Conservation (phyloP, 2,113 vertebrate genomes). For the Pitta sordida region DNA sequence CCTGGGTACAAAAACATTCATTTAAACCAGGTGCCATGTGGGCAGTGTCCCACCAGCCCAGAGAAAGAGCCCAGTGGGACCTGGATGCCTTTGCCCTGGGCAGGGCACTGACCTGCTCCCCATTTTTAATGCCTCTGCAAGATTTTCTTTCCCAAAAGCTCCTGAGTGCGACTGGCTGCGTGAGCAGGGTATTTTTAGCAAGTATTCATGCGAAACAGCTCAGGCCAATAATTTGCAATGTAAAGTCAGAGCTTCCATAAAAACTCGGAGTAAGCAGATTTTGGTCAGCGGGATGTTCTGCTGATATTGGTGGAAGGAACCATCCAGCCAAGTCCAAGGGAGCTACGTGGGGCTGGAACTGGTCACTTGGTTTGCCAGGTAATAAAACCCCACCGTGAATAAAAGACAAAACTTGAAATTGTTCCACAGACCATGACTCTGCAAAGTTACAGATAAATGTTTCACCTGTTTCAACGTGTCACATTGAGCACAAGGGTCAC, state of each 20-base stretch:
- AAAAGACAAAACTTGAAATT: not conserved
- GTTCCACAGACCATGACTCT: not conserved
- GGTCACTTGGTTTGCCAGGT: not conserved
- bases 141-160: not conserved
- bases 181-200: not conserved
- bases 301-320: not conserved
- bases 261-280: not conserved
- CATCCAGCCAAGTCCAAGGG: not conserved
- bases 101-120: not conserved
- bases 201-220: not conserved
- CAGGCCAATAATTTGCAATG: not conserved
- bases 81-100: not conserved
- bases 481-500: fast-evolving
- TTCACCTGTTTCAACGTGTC: not conserved
- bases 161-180: not conserved
- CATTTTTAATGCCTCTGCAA: not conserved
- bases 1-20: fast-evolving
- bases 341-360: not conserved
- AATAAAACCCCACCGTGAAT: not conserved
- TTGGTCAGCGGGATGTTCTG: not conserved
- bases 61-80: not conserved
- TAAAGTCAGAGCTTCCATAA: not conserved
- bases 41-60: not conserved
- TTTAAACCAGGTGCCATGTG: fast-evolving
- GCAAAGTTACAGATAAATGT: not conserved